Evolutionary conservation across 2,797 vertebrate genomes (phyloP), one percentile per base, ranked within the genome.

Genomic region (Lindbergichthys nudifrons): DNA sequence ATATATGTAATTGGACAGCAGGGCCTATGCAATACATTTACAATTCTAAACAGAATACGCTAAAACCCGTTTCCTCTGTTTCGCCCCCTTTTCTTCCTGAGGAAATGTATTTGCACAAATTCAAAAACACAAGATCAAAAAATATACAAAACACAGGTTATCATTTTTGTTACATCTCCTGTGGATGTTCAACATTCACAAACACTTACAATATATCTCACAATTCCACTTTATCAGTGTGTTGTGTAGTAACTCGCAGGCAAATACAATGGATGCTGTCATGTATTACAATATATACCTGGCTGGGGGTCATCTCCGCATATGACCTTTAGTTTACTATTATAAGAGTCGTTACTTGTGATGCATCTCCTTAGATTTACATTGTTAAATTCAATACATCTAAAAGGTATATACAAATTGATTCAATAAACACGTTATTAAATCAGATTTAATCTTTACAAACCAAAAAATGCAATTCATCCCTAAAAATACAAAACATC

Each of bases 1-100:
- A 94, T 94, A 92, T 94, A 94, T 95, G 94, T 95, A 95, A 96
- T 95, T 95, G 94, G 94, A 95, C 94, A 89, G 92, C 90, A 85
- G 87, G 84, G 90, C 89, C 93, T 87, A 90, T 94, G 91, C 87
- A 75, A 90, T 87, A 53, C 89, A 94, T 95, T 94, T 95, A 94
- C 92, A 95, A 94, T 95, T 95, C 93, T 92, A 94, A 94, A 93
- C 91, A 94, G 93, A 92, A 80, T 74, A 84, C 36, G 73, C 76
- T 90, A 78, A 87, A 92, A 87, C 66, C 81, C 57, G 76, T 81
- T 87, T 89, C 83, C 81, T 83, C 80, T 85, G 80, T 79, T 80
- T 85, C 47, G 56, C 69, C 75, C 65, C 45, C 66, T 71, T 77
- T 85, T 65, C 77, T 82, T 89, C 86, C 77, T 53, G 67, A 76